Base-by-base conservation (phyloP, 2,797 vertebrate species). In the Pitangus sulphuratus region DNA sequence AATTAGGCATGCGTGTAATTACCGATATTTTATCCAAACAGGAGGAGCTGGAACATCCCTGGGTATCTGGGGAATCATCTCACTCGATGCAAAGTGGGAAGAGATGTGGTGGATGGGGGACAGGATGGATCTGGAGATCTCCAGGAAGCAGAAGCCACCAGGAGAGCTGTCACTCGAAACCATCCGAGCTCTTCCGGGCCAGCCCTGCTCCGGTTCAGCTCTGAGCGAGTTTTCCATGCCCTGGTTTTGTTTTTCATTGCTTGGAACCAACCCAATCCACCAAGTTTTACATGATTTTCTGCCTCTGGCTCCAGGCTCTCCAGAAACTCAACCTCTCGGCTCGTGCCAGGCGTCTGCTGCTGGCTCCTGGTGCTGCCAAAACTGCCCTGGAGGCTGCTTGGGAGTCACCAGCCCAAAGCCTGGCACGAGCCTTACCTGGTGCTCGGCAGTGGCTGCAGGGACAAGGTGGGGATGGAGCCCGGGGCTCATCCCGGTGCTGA, bases 1-100 rank as follows among this genome's bases (percentile, higher is more conserved):
- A 4, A 97, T 97, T 96, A 95, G 94, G 87, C 89, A 97, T 83
- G 94, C 89, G 37, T 97, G 96, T 96, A 97, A 95, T 97, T 94
- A 95, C 40, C 31, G 48, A 64, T 68, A 80, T 85, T 92, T 95
- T 95, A 95, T 84, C 91, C 93, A 77, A 75, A 85, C 87, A 77
- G 95, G 95, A 96, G 96, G 96, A 95, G 96, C 91, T 89, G 61
- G 33, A 96, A 91, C 94, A 94, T 92, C 81, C 15, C 70, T 26
- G 86, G 50, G 54, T 92, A 65, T 89, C 84, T 65, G 3, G 95
- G 92, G 89, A 96, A 87, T 92, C 86, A 51, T 57, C 37, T 30
- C 15, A 11, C 19, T 30, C 3, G 58, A 79, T 57, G 62, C 58
- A 42, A 62, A 60, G 80, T 3, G 75, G 69, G 69, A 65, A 75